A percentile compares a stretch with the other conserved stretches of the same genome.
phyloP scores from a whole-genome alignment of 2,888 invertebrate genomes.

The Chrysolina oricalcia region DNA sequence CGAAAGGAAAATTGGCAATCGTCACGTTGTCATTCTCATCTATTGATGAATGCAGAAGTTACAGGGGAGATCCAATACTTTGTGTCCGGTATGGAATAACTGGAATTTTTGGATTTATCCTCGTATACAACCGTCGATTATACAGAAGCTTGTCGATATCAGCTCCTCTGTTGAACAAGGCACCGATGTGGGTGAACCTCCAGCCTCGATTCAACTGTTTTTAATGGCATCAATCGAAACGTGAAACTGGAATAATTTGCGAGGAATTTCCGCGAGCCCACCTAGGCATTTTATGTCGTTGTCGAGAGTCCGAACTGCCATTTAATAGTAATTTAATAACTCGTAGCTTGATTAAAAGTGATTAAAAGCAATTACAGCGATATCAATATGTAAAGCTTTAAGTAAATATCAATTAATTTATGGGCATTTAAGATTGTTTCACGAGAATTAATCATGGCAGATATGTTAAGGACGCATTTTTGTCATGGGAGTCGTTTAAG shows the following conservation, averaged over 20 bases:
- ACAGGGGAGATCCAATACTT: no score
- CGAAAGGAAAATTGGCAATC: no score
- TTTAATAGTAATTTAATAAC: slow-evolving; percentile 57
- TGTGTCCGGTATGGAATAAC: no score
- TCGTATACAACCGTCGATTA: no score
- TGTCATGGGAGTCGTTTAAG: slow-evolving; percentile 23
- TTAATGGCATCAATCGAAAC: slow-evolving; percentile 7
- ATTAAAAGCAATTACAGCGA: slow-evolving; percentile 57
- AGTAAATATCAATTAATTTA: slow-evolving; percentile 59
- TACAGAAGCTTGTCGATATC: no score
- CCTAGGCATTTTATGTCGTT: slow-evolving; percentile 44
- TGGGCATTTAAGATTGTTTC: slow-evolving; percentile 49
- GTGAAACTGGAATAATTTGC: slow-evolving; percentile 30
- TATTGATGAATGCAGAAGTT: no score
- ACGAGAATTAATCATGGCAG: slow-evolving; percentile 47
- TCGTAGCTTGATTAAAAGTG: slow-evolving; percentile 55
- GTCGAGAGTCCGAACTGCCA: slow-evolving; percentile 41
- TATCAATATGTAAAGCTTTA: slow-evolving; percentile 58
- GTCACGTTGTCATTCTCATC: no score
- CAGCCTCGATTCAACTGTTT: slow-evolving; percentile 4
- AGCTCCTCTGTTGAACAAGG: no score
- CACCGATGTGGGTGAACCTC: slow-evolving; percentile 7
- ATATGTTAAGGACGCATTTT: slow-evolving; percentile 27
- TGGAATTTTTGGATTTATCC: no score
- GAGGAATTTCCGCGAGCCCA: slow-evolving; percentile 39